Percentiles rank a stretch among this genome's conserved stretches.
These are phyloP conservation scores for Phrynocephalus guinanensis DNA, from an alignment of 2,797 vertebrate species.

Conservation along the genomic window DNA sequence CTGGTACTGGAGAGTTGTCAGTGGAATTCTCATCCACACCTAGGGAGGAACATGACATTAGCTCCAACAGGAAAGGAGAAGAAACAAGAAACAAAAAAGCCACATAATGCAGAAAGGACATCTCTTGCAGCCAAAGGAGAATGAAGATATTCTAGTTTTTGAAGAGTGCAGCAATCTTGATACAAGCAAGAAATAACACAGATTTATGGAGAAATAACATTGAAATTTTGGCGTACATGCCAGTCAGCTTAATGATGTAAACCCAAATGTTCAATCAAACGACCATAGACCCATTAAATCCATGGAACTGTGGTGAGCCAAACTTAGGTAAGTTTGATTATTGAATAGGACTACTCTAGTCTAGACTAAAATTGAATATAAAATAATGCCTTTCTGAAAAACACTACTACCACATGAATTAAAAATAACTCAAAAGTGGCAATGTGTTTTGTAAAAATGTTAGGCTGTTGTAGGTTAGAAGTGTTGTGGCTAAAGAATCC, in stretches of 20 bases:
- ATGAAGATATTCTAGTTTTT: not conserved
- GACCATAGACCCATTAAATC: too few species aligned
- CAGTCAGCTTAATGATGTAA: conserved; percentile 51
- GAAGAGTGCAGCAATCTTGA: conserved; percentile 9
- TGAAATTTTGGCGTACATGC: conserved; percentile 56
- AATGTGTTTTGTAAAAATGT: not conserved
- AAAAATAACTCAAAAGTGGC: not conserved
- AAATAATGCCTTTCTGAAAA: not conserved
- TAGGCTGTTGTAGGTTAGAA: not conserved
- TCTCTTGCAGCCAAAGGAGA: conserved; percentile 31
- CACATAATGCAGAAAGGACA: not conserved
- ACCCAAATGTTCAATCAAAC: conserved; percentile 32
- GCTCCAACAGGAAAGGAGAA: not conserved
- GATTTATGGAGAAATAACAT: conserved; percentile 64
- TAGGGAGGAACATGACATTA: conserved; percentile 57
- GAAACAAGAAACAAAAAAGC: not conserved
- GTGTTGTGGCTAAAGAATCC: not conserved
- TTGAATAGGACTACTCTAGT: too few species aligned
- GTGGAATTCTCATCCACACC: conserved; percentile 85
- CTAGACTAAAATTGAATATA: too few species aligned
- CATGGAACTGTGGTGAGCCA: too few species aligned
- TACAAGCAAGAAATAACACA: conserved; percentile 55
- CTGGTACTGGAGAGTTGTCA: conserved; percentile 83
- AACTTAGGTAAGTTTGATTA: too few species aligned
- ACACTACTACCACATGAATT: too few species aligned